Evolutionary conservation across 2,113 vertebrate genomes (phyloP).

Genomic region (Mobula hypostoma): DNA sequence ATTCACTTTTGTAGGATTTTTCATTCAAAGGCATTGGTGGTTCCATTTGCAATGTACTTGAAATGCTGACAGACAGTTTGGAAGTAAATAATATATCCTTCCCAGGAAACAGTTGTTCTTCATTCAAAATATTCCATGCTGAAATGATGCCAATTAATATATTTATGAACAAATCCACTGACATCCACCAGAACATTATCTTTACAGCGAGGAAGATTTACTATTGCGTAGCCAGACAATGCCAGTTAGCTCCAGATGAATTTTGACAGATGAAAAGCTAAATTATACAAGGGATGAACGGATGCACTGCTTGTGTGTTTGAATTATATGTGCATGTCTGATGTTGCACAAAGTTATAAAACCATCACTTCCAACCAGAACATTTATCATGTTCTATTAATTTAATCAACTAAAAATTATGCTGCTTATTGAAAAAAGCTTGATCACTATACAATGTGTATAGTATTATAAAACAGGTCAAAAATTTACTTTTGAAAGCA

Average conservation of each 20-base stretch:
- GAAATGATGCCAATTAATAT: conserved; percentile 14
- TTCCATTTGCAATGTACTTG: neutral
- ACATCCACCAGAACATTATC: conserved; percentile 18
- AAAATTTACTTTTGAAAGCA: conserved; percentile 21
- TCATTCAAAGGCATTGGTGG: too few relatives aligned
- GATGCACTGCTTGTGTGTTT: neutral
- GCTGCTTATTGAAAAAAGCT: neutral
- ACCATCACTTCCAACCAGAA: conserved; percentile 12
- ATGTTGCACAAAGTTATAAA: neutral
- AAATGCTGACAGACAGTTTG: neutral
- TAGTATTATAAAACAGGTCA: neutral
- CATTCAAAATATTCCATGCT: neutral
- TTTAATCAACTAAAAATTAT: neutral
- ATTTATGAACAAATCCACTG: conserved; percentile 20
- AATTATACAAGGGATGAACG: conserved; percentile 9
- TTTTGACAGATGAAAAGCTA: conserved; percentile 6
- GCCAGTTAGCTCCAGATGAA: neutral
- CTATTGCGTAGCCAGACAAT: neutral
- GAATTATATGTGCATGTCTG: conserved; percentile 5
- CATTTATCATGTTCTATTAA: neutral
- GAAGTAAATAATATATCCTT: neutral
- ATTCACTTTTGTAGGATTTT: too few relatives aligned
- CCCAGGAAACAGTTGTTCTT: conserved; percentile 3
- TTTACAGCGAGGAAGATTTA: conserved; percentile 23
- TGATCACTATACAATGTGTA: neutral